Percentiles rank a stretch among this genome's conserved stretches.
Evolutionary conservation across 2,888 invertebrate genomes (phyloP).

Genomic region (Drosophila fungiperda): DNA sequence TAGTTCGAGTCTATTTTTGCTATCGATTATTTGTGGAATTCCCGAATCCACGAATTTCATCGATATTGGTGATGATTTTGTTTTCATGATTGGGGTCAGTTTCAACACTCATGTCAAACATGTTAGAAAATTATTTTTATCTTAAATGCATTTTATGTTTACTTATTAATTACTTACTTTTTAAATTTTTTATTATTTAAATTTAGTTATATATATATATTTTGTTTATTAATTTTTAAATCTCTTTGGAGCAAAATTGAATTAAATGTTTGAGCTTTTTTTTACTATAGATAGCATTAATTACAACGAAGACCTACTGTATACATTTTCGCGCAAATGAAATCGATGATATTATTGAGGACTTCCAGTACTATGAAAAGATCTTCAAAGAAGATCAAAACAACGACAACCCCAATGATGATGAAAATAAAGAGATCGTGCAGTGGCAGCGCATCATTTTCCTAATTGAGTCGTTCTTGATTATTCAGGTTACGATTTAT

Average conservation of each 20-base stretch:
- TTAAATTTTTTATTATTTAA: neutral
- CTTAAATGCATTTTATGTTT: neutral
- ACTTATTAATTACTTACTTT: neutral
- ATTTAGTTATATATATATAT: neutral
- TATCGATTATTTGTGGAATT: constrained; percentile 31
- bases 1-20: constrained; percentile 27
- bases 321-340: constrained; percentile 50
- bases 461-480: constrained; percentile 54
- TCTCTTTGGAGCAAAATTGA: neutral
- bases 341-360: constrained; percentile 61
- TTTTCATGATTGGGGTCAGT: constrained; percentile 60
- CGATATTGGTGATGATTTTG: constrained; percentile 58
- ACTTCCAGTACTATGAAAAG: constrained; percentile 49
- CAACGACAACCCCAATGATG: no score
- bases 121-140: neutral
- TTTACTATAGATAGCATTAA: constrained; percentile 60
- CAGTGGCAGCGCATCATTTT: constrained; percentile 65
- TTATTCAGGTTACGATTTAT: constrained; percentile 32
- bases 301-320: constrained; percentile 59
- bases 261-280: neutral
- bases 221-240: neutral
- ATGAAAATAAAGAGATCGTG: constrained; percentile 42
- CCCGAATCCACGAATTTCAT: constrained; percentile 43
- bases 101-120: neutral
- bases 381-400: constrained; percentile 4